A percentile compares a stretch with the other conserved stretches of the same genome.
These are phyloP conservation scores for Geophilus truncorum DNA, from an alignment of 2,888 invertebrate genomes.

Conservation along the genomic window DNA sequence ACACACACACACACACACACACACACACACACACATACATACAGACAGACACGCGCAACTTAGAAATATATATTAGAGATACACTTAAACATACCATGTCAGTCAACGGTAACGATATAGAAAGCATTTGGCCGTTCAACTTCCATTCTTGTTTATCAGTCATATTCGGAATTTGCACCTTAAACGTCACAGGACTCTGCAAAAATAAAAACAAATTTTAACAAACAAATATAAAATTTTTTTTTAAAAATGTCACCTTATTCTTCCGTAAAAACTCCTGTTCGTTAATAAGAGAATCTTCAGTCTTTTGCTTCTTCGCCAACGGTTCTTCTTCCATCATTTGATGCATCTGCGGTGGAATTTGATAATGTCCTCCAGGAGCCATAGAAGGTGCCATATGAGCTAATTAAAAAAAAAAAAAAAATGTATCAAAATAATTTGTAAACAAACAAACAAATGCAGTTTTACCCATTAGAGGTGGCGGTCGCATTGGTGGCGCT, in stretches of 20 bases:
- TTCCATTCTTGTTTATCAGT: conserved; percentile 94
- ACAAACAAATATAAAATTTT: background rate
- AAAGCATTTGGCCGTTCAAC: conserved; percentile 79
- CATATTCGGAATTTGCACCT: conserved; percentile 73
- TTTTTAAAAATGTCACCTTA: conserved; percentile 49
- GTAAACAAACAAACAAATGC: background rate
- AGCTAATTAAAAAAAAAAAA: background rate
- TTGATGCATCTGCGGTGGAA: conserved; percentile 36
- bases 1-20: too few relatives aligned
- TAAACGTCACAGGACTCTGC: conserved; percentile 53
- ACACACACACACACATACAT: too few relatives aligned
- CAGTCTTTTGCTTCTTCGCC: conserved; percentile 80
- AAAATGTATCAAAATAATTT: background rate
- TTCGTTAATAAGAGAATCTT: conserved; percentile 89
- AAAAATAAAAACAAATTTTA: background rate
- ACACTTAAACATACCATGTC: conserved; percentile 30
- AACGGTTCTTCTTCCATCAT: conserved; percentile 67
- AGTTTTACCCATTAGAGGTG: conserved; percentile 57
- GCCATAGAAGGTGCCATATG: conserved; percentile 18
- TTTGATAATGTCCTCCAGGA: background rate
- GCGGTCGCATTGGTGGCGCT: conserved; percentile 50
- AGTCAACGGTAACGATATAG: conserved; percentile 2
- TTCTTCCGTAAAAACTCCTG: conserved; percentile 67
- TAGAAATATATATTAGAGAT: too few relatives aligned
- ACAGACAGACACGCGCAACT: too few relatives aligned